Evolutionary conservation across 1,140 invertebrate species (phyloP).

Genomic region (Oryzaephilus surinamensis): DNA sequence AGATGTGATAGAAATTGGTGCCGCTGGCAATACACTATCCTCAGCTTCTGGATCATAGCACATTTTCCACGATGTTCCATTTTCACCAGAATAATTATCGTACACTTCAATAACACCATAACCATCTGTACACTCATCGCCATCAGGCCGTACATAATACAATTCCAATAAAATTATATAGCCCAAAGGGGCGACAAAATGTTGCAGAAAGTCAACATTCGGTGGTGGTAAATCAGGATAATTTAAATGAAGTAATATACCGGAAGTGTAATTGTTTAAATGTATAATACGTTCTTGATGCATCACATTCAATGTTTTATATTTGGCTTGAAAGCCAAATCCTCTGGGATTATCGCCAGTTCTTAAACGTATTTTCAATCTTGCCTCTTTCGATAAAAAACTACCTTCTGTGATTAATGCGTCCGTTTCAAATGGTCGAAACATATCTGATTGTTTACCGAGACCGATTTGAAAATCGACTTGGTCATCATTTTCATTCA

Average conservation of each 20-base stretch:
- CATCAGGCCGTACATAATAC: slow-evolving; percentile 36
- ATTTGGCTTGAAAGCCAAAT: slow-evolving; percentile 48
- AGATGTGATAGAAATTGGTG: slow-evolving; percentile 47
- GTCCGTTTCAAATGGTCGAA: slow-evolving; percentile 41
- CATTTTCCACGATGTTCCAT: slow-evolving; percentile 53
- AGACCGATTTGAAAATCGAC: slow-evolving; percentile 43
- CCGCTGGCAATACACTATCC: slow-evolving; percentile 28
- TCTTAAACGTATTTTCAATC: slow-evolving; percentile 43
- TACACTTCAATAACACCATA: slow-evolving; percentile 45
- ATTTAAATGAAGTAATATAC: slow-evolving; percentile 43
- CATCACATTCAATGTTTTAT: slow-evolving; percentile 35
- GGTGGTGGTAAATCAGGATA: slow-evolving; percentile 41
- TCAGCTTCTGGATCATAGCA: slow-evolving; percentile 39
- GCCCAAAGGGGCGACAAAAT: slow-evolving; percentile 46
- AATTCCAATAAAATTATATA: slow-evolving; percentile 44
- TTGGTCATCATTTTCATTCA: slow-evolving; percentile 1
- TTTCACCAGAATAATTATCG: slow-evolving; percentile 54
- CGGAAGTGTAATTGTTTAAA: slow-evolving; percentile 28
- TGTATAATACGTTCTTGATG: slow-evolving; percentile 32
- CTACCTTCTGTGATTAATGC: slow-evolving; percentile 44
- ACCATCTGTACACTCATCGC: slow-evolving; percentile 33
- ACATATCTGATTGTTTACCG: slow-evolving; percentile 35
- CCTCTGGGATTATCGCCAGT: slow-evolving; percentile 47
- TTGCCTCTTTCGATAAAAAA: slow-evolving; percentile 48
- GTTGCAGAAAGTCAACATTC: slow-evolving; percentile 41